A percentile compares a stretch with the other conserved stretches of the same genome.
These are phyloP conservation scores for Notodonta ziczac DNA, from an alignment of 2,888 invertebrate genomes.

Conservation along the genomic window DNA sequence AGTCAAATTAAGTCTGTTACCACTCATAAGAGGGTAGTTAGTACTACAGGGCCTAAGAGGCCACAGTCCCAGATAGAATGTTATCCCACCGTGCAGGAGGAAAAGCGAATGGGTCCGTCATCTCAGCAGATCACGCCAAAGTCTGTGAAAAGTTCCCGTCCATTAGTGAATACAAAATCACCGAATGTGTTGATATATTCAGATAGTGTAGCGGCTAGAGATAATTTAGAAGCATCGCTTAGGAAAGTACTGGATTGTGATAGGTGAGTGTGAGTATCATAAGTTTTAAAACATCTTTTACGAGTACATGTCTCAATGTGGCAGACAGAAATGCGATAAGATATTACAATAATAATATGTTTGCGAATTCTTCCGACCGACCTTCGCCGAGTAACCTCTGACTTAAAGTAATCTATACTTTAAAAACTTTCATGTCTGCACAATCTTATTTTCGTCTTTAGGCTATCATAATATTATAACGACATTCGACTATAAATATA, in stretches of 20 bases:
- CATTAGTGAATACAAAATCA: conserved; percentile 87
- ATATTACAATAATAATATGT: background rate
- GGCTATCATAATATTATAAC: background rate
- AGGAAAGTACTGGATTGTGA: conserved; percentile 88
- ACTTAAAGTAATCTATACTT: background rate
- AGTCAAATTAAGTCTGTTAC: conserved; percentile 81
- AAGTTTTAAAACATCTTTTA: background rate
- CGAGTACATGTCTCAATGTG: too few relatives aligned
- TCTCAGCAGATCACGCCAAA: conserved; percentile 66
- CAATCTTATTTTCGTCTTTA: background rate
- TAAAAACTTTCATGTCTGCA: background rate
- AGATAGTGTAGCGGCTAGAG: conserved; percentile 89
- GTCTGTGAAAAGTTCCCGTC: conserved; percentile 77
- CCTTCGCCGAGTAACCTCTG: conserved; percentile 5
- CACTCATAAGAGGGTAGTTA: conserved; percentile 77
- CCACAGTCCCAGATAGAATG: conserved; percentile 59
- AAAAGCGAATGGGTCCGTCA: conserved; percentile 50
- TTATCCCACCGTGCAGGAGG: conserved; percentile 60
- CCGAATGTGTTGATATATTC: conserved; percentile 93
- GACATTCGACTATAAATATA: too few relatives aligned
- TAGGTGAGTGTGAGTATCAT: conserved; percentile 81
- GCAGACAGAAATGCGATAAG: background rate
- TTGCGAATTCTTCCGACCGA: background rate
- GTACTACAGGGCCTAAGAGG: conserved; percentile 76
- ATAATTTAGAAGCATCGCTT: conserved; percentile 89